Base-by-base conservation (phyloP, 53 echinoderm and acorn worm genomes). In the Glandiceps talaboti region DNA sequence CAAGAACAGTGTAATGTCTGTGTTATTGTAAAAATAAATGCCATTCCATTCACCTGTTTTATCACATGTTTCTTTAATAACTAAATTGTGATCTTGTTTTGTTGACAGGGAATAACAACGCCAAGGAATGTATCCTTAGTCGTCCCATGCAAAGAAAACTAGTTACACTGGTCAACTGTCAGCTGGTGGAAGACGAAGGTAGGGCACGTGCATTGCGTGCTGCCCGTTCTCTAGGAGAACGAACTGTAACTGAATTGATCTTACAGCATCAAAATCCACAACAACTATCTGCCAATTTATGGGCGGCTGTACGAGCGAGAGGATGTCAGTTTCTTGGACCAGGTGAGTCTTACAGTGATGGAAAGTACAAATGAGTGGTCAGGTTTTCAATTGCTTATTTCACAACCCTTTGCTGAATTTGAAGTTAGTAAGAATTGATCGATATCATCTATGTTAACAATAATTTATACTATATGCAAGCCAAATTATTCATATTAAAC, bases 241-340 rank as follows among this genome's bases (percentile, higher is more conserved):
- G 93, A 26, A 86, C 91, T 27, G 92, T 93, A 27, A 91, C 97
- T 25, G 97, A 96, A 73, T 82, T 93, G n/a, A 93, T 93, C 74
- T 81, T 93, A 31, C 92, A 96, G 64, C 97, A 96, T 80, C 97
- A 96, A 79, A 93, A 96, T 85, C 90, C 90, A n/a, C 92, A 92
- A 77, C 97, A 96, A 75, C 81, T 96, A 31, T 93, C 97, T 1
- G 86, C 97, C 45, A 96, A 96, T 78, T 83, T 96, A 29, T 96
- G 97, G 97, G 92, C 97, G 32, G 97, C 97, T n/a, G 97, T 96
- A 1, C 83, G 97, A 14, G 89, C 89, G 29, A 88, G 93, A 74
- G 92, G 97, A 20, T 96, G 97, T 75, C 97, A 96, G 91, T 96
- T 96, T 73, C 93, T 96, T 74, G 97, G 97, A 33, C 97, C 97